phyloP scores from a whole-genome alignment of 35 echinoderm and acorn worm species.

The Patiria miniata region DNA sequence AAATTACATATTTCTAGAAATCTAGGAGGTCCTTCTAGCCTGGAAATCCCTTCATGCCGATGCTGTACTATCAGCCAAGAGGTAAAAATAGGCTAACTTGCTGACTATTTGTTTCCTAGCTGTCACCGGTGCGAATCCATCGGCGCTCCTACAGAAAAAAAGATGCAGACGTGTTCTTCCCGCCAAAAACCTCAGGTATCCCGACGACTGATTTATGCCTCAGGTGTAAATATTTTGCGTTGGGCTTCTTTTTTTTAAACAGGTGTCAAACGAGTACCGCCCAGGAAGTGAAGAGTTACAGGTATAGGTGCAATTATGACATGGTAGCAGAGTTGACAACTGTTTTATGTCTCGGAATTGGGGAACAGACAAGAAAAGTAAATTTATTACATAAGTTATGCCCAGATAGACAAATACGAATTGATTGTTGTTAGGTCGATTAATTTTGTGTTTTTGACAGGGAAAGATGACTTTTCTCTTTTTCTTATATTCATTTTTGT shows the following conservation, averaged over 20 bases:
- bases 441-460: too few species aligned
- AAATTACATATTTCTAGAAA: not conserved
- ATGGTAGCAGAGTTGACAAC: not conserved
- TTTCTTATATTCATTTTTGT: too few species aligned
- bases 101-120: too few species aligned
- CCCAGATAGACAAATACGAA: too few species aligned
- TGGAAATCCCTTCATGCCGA: too few species aligned
- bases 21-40: not conserved
- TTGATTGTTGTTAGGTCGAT: too few species aligned
- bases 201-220: conserved; percentile 23
- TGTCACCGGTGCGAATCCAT: not conserved
- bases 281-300: conserved; percentile 27
- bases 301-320: not conserved
- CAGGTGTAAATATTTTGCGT: conserved; percentile 23
- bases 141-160: not conserved
- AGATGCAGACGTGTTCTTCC: conserved; percentile 19
- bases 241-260: conserved; percentile 3
- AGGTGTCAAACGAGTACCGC: conserved; percentile 25
- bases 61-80: too few species aligned
- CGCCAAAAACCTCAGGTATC: conserved; percentile 17
- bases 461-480: too few species aligned
- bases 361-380: not conserved
- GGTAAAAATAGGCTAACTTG: too few species aligned
- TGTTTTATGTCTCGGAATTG: not conserved
- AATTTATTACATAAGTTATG: not conserved